These are phyloP conservation scores for Mythimna pallens DNA, from an alignment of 2,888 invertebrate genomes.

Conservation along the genomic window DNA sequence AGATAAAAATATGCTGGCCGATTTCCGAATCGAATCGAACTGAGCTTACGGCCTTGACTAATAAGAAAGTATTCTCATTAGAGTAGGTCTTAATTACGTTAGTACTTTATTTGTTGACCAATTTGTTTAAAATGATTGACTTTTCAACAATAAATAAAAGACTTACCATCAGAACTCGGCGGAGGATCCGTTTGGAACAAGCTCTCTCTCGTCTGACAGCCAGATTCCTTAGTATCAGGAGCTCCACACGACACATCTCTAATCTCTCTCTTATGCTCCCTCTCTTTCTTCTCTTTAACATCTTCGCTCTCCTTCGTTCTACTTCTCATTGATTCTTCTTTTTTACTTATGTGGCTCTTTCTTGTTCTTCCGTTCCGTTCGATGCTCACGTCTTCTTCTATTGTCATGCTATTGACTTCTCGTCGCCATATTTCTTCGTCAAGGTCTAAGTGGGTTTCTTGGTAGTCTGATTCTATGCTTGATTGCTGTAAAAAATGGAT, in stretches of 20 bases:
- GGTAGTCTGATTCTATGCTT: slow-evolving; percentile 86
- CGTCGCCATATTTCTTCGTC: slow-evolving; percentile 84
- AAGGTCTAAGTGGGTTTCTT: slow-evolving; percentile 82
- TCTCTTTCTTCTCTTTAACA: slow-evolving; percentile 71
- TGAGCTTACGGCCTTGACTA: no score
- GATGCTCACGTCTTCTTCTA: slow-evolving; percentile 78
- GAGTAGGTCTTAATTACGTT: no score
- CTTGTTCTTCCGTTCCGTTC: slow-evolving; percentile 82
- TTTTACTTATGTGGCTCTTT: slow-evolving; percentile 81
- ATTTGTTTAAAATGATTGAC: no score
- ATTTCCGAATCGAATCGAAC: no score
- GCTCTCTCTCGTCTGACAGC: slow-evolving; percentile 96
- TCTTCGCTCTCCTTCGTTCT: slow-evolving; percentile 74
- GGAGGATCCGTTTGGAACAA: slow-evolving; percentile 90
- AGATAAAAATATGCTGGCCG: no score
- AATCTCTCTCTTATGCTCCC: slow-evolving; percentile 69
- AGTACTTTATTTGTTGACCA: no score
- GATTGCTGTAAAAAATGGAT: slow-evolving; percentile 74
- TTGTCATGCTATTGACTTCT: slow-evolving; percentile 76
- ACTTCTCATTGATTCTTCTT: slow-evolving; percentile 81
- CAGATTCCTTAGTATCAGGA: slow-evolving; percentile 87
- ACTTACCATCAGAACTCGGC: slow-evolving; percentile 85
- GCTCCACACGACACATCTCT: slow-evolving; percentile 86
- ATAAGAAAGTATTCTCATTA: no score
- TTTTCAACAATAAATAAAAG: neutral